Base-by-base conservation (phyloP, 2,888 invertebrate genomes). In the Ophion obscuratus region DNA sequence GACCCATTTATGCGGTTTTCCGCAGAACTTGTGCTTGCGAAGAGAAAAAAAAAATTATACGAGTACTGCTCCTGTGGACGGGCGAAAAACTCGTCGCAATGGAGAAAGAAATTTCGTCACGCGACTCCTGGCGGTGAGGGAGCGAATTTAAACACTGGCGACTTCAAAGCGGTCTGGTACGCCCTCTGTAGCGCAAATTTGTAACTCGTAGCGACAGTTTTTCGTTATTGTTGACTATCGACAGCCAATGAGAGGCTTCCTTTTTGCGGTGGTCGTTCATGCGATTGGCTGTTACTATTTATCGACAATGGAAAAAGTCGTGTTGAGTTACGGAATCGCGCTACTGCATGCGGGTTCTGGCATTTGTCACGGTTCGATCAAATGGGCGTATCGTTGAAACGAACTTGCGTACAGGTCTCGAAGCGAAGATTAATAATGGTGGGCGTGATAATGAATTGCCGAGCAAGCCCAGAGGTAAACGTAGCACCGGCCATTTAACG, bases 71-170 rank as follows among this genome's bases (percentile, higher is more conserved):
- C 31, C 6, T 73, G 57, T 59, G n/a, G 36, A 73, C 36, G 31
- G 11, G 57, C 59, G 53, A 53, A n/a, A 73, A 36, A 59, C 31
- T 73, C 31, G 11, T 4, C 11, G 36, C 27, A 14, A 59, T 31
- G n/a, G 71, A 59, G 6, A 31, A 59, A 36, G n/a, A 36, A 24
- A 53, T 53, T 64, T 75, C 64, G 24, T 40, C 64, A 31, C 44
- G 7, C 24, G 31, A 62, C 27, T 75, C n/a, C 10, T 62, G 27
- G 64, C 47, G 64, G 27, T 47, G 31, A 64, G 36, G 20, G 20
- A 20, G 44, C n/a, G 44, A 27, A 70, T 27, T 53, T 27, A 2
- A 47, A 27, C 1, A 53, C 14, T 24, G 53, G 4, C 27, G 27
- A 70, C 10, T 27, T 17, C 9, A 2, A 9, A 27, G 47, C 14